A percentile compares a stretch with the other conserved stretches of the same genome.
Conservation (phyloP, 2,888 invertebrate species). For the Acanthopleura granulata region DNA sequence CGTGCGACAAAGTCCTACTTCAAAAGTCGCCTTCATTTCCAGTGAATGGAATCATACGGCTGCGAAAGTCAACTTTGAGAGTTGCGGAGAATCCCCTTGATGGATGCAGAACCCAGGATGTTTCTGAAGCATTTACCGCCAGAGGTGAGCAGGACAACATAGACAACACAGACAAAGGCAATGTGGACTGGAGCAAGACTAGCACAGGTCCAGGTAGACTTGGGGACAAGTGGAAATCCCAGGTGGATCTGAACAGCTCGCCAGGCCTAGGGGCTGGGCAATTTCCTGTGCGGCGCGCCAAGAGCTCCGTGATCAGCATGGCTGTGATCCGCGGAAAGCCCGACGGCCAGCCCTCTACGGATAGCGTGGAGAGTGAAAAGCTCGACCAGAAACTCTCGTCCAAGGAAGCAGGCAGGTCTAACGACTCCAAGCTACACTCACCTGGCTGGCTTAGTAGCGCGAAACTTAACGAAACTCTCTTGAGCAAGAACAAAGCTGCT, state of each 20-base stretch:
- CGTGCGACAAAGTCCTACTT: background rate
- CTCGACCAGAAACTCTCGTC: background rate
- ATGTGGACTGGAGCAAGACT: background rate
- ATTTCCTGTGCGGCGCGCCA: background rate
- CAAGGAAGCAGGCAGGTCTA: background rate
- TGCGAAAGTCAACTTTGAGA: background rate
- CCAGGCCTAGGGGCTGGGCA: background rate
- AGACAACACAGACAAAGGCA: background rate
- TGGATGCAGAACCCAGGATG: background rate
- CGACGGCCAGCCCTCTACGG: background rate
- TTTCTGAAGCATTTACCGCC: background rate
- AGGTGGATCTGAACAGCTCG: background rate
- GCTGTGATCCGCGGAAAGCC: background rate
- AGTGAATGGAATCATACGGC: background rate
- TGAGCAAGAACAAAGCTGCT: background rate
- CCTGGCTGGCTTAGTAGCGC: background rate
- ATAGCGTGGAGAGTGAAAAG: background rate
- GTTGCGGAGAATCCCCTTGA: background rate
- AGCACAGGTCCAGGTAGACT: background rate
- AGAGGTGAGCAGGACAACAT: background rate
- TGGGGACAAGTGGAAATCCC: background rate
- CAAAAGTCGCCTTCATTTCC: background rate
- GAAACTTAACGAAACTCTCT: background rate
- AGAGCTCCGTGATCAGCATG: background rate
- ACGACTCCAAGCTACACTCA: background rate